Conservation (phyloP, 23 tunicate genomes). For the Trididemnum miniatum region DNA sequence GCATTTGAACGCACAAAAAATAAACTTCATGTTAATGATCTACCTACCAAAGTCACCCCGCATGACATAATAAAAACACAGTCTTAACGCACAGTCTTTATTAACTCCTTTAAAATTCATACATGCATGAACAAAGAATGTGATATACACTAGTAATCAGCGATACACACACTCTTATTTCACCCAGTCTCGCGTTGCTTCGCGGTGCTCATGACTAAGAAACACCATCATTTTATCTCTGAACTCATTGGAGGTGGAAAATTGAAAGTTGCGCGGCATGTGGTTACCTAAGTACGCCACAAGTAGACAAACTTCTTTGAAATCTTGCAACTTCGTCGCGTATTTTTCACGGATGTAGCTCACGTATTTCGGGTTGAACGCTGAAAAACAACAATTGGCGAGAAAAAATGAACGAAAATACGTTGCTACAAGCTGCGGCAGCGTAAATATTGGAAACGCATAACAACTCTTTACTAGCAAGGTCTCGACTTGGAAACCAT, state of each 20-base stretch:
- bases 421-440: background rate
- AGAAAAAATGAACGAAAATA: background rate
- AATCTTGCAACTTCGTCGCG: slow-evolving; percentile 36
- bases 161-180: too few species aligned
- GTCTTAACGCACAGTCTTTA: too few species aligned
- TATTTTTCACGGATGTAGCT: slow-evolving; percentile 60
- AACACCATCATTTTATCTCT: slow-evolving; percentile 61
- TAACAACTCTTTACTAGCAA: too few species aligned
- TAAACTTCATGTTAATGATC: too few species aligned
- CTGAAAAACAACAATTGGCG: slow-evolving; percentile 28
- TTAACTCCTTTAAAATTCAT: too few species aligned
- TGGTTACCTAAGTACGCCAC: slow-evolving; percentile 73
- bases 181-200: slow-evolving; percentile 12
- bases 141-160: too few species aligned
- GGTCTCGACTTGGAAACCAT: too few species aligned
- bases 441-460: too few species aligned
- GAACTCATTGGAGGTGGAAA: slow-evolving; percentile 47
- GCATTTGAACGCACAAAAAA: too few species aligned
- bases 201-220: slow-evolving; percentile 28
- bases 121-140: too few species aligned
- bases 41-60: too few species aligned
- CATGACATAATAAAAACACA: too few species aligned
- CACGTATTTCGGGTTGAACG: slow-evolving; percentile 60
- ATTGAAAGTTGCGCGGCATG: slow-evolving; percentile 71
- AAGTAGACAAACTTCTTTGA: slow-evolving; percentile 50